A percentile compares a stretch with the other conserved stretches of the same genome.
Conservation (phyloP, 2,888 invertebrate species). For the Hymenopus coronatus region DNA sequence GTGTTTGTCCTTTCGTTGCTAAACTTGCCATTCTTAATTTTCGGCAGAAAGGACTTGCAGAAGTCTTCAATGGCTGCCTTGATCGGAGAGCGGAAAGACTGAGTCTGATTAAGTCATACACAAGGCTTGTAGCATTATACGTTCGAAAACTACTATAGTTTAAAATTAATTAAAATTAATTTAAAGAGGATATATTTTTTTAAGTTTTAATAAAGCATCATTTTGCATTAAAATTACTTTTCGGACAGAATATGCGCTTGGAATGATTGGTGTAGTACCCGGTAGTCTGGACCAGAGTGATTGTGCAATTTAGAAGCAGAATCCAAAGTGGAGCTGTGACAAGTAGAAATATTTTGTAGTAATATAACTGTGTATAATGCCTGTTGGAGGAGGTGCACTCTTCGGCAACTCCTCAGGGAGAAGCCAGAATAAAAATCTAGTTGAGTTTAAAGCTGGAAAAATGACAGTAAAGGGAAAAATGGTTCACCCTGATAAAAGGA, state of each 20-base stretch:
- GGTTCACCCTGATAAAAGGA: constrained; percentile 92
- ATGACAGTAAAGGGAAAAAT: constrained; percentile 92
- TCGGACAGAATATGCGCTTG: no score
- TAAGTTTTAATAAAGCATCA: background rate
- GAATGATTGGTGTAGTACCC: background rate
- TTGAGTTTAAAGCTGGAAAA: constrained; percentile 95
- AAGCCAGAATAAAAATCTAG: constrained; percentile 82
- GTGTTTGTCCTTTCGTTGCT: background rate
- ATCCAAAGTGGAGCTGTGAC: background rate
- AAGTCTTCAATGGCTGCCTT: background rate
- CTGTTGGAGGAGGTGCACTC: constrained; percentile 59
- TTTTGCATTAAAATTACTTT: no score
- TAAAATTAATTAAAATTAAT: no score
- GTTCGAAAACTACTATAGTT: no score
- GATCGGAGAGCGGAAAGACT: background rate
- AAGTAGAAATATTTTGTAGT: background rate
- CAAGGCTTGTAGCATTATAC: no score
- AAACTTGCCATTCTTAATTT: background rate
- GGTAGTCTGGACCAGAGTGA: background rate
- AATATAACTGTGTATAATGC: background rate
- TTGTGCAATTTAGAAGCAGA: background rate
- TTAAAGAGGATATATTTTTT: background rate
- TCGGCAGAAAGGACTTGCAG: background rate
- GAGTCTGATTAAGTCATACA: no score
- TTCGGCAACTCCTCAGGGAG: constrained; percentile 74